Conservation (phyloP, 64 coral and sea anemone genomes). For the Cladopsammia gracilis region DNA sequence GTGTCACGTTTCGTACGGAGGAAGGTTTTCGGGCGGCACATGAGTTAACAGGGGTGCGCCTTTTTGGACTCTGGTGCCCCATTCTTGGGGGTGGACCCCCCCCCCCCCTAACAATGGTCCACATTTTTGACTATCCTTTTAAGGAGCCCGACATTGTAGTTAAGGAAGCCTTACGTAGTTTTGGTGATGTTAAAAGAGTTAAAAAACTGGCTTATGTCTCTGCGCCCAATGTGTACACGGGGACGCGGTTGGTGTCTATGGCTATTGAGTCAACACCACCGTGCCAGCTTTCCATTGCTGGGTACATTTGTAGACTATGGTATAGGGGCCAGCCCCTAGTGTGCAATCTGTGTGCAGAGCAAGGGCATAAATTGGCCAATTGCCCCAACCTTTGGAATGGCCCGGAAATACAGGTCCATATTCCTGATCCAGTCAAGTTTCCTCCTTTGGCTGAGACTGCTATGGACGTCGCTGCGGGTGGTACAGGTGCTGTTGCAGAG, state of each 20-base stretch:
- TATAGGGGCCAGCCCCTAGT: background rate
- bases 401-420: background rate
- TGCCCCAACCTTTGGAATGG: background rate
- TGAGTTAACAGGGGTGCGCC: background rate
- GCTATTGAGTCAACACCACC: background rate
- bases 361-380: background rate
- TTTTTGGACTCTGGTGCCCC: background rate
- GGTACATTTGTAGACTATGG: background rate
- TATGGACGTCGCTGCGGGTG: too few relatives aligned
- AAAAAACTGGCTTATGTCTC: background rate
- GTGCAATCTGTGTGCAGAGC: background rate
- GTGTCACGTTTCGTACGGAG: background rate
- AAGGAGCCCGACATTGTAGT: background rate
- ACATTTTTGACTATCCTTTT: background rate
- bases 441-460: too few relatives aligned
- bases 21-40: too few relatives aligned
- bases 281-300: too few relatives aligned
- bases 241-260: background rate
- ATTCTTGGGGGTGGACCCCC: background rate
- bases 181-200: background rate
- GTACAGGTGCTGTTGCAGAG: too few relatives aligned
- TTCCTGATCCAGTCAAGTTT: fast-evolving
- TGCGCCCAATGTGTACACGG: background rate
- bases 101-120: background rate
- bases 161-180: background rate